Evolutionary conservation across 2,113 vertebrate genomes (phyloP), one percentile per base, ranked within the genome.

Genomic region (Ibidorhyncha struthersii): DNA sequence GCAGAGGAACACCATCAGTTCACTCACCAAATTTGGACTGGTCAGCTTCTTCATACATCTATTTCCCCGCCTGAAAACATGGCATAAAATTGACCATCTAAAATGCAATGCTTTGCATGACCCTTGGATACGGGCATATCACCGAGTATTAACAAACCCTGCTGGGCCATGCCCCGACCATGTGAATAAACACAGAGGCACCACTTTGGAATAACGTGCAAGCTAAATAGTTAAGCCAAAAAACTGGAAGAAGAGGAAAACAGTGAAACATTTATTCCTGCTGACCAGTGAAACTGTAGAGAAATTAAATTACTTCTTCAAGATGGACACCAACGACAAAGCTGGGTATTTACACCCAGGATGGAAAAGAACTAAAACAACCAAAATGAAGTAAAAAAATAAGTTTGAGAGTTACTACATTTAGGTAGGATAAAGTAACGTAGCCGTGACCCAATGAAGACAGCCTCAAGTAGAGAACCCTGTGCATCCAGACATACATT

Each of bases 11-110:
- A 79, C 25, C 30, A 73, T 26, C 38, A 38, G 43, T 38, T 86
- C 69, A 74, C 30, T 50, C 0, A 0, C 9, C 9, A 25, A 76
- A 89, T 78, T 34, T 71, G 40, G 34, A 50, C 47, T 25, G 26
- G 29, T 40, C 73, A 72, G 26, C 47, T 79, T 52, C 77, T 84
- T 71, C 81, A 34, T 4, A 29, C 4, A 7, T 14, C 27, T 82
- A 14, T 14, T 49, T 88, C 7, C 40, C 14, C 4, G 4, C 76
- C 30, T 80, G 21, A 79, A 91, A 91, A 67, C 12, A 63, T 0
- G 1, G 38, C 30, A 59, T 14, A 89, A 81, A 84, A 76, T 3
- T 0, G 0, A 71, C 10, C 9, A n/a, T 6, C 6, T 45, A 12
- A 91, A 95, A 43, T 4, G n/a, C 9, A 89, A 78, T n/a, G 14